Evolutionary conservation across 1,140 invertebrate genomes (phyloP).

Genomic region (Diachasma alloeum): DNA sequence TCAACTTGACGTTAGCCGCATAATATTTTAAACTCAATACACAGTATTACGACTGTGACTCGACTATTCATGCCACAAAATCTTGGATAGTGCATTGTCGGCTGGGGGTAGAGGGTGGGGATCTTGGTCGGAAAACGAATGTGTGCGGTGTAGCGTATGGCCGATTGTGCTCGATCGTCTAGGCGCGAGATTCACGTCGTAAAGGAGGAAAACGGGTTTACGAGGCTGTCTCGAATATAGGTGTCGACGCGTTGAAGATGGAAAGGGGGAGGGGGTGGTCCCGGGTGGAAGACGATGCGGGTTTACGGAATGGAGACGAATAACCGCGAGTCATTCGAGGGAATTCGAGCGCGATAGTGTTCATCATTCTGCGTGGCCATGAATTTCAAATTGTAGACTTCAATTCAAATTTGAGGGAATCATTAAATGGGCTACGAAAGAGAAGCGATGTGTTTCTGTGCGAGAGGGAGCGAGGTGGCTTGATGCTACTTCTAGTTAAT

Average conservation of each 20-base stretch:
- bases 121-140: not conserved
- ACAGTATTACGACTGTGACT: constrained; percentile 8
- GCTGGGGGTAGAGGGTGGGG: not conserved
- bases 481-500: not conserved
- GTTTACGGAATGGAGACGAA: constrained; percentile 10
- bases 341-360: not conserved
- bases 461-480: not conserved
- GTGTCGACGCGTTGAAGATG: not conserved
- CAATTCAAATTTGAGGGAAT: not conserved
- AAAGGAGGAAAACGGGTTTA: constrained; percentile 17
- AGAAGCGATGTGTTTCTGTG: not conserved
- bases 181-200: constrained; percentile 12
- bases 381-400: not conserved
- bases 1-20: not conserved
- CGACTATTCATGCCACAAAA: constrained; percentile 8
- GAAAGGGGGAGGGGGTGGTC: not conserved
- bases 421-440: not conserved
- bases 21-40: constrained; percentile 12
- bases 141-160: constrained; percentile 12
- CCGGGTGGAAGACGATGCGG: constrained; percentile 1
- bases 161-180: constrained; percentile 13
- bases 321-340: constrained; percentile 1
- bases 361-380: not conserved
- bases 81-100: not conserved
- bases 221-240: constrained; percentile 8